Conservation (phyloP, 2,113 vertebrate genomes). For the Ictidomys tridecemlineatus region DNA sequence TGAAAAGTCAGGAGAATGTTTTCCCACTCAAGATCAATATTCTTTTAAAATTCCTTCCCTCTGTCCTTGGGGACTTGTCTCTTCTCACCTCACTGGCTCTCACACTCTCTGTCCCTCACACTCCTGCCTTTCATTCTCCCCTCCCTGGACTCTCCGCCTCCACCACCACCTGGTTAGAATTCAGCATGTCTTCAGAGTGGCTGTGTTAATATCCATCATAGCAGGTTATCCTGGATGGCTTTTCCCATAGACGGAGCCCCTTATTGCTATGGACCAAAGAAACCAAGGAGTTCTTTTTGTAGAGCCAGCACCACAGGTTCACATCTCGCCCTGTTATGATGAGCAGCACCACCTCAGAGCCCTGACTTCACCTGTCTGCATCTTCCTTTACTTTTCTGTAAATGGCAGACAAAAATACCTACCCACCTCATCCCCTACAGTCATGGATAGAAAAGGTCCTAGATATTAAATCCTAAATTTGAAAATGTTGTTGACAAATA, state of each 20-base stretch:
- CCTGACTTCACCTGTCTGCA: neutral
- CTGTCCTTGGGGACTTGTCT: slow-evolving; percentile 54
- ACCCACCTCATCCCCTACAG: neutral
- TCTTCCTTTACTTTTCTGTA: neutral
- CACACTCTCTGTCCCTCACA: neutral
- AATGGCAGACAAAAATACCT: neutral
- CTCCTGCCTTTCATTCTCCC: neutral
- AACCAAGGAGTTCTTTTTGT: neutral
- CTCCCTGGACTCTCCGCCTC: neutral
- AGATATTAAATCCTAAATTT: neutral
- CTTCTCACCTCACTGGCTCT: slow-evolving; percentile 56
- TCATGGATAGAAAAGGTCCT: neutral
- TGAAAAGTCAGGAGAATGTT: slow-evolving; percentile 81
- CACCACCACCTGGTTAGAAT: neutral
- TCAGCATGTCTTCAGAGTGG: neutral
- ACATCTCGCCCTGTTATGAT: neutral
- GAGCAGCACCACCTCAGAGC: neutral
- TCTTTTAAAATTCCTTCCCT: slow-evolving; percentile 81
- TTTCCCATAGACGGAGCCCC: neutral
- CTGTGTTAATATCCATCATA: neutral
- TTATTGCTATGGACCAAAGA: neutral
- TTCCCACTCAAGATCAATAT: slow-evolving; percentile 86
- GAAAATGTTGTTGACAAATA: neutral
- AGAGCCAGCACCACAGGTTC: neutral
- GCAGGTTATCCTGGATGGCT: neutral